phyloP scores from a whole-genome alignment of 2,888 invertebrate genomes.

The Pristionchus exspectatus region DNA sequence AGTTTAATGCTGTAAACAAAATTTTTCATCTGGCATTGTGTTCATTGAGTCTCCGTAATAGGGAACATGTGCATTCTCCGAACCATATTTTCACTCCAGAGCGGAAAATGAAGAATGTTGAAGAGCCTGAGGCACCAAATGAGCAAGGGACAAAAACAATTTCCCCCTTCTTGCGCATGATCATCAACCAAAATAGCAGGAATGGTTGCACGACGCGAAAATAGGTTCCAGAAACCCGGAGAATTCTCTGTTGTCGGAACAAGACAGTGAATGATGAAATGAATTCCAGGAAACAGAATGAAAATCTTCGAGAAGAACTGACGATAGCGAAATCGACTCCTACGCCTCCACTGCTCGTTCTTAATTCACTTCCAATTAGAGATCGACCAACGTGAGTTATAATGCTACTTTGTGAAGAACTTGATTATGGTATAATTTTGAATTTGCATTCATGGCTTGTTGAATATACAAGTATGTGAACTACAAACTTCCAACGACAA shows the following conservation, averaged over 20 bases:
- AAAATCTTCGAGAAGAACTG: neutral
- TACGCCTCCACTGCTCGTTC: neutral
- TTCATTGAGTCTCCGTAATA: no score
- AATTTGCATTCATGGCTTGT: no score
- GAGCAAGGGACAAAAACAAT: neutral
- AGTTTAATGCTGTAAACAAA: no score
- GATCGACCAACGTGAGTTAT: neutral
- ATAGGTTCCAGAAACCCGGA: neutral
- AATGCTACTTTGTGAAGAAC: neutral
- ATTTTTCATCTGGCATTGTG: no score
- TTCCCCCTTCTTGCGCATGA: neutral
- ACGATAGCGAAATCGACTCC: neutral
- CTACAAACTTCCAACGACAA: no score
- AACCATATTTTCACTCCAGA: neutral
- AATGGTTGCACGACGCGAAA: neutral
- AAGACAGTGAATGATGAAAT: neutral
- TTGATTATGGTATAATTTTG: no score
- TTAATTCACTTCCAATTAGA: neutral
- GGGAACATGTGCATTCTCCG: neutral
- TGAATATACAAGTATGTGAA: no score
- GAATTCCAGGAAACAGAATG: conserved; percentile 7
- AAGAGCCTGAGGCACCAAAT: neutral
- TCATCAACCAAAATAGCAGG: neutral
- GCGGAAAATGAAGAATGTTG: no score
- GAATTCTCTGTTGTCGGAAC: neutral